Conservation (phyloP, 35 echinoderm and acorn worm genomes). For the Chiridota heheva region DNA sequence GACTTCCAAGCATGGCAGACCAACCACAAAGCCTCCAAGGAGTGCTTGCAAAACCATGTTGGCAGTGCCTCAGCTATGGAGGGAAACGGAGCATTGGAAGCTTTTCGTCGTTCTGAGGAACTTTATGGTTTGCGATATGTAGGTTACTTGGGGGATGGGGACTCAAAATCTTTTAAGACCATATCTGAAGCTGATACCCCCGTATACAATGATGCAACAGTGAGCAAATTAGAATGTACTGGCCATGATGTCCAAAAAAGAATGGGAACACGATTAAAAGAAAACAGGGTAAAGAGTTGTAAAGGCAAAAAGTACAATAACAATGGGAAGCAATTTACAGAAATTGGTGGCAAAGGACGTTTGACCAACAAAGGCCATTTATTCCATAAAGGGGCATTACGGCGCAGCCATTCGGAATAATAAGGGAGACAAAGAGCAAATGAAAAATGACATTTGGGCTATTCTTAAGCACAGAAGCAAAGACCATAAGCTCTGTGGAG, state of each 20-base stretch:
- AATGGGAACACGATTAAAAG: neutral
- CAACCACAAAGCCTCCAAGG: neutral
- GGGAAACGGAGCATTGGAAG: neutral
- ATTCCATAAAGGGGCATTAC: neutral
- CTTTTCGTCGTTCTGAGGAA: neutral
- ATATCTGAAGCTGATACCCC: neutral
- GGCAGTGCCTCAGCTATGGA: constrained; percentile 16
- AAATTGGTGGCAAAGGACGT: constrained; percentile 2
- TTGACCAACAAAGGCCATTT: neutral
- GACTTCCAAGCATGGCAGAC: neutral
- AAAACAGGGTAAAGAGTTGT: neutral
- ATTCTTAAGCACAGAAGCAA: constrained; percentile 6
- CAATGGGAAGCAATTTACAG: neutral
- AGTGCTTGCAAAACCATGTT: neutral
- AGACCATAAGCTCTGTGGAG: constrained; percentile 5
- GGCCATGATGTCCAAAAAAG: constrained; percentile 1
- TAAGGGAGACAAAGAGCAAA: neutral
- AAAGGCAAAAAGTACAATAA: constrained; percentile 4
- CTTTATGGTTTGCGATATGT: neutral
- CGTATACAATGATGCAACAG: neutral
- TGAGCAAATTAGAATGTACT: constrained; percentile 26
- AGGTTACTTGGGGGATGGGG: constrained; percentile 35
- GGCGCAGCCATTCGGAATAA: constrained; percentile 13
- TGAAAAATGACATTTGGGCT: constrained; percentile 6
- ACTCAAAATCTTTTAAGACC: neutral